Base-by-base conservation (phyloP, 23 tunicate species). In the Halocynthia roretzi region DNA sequence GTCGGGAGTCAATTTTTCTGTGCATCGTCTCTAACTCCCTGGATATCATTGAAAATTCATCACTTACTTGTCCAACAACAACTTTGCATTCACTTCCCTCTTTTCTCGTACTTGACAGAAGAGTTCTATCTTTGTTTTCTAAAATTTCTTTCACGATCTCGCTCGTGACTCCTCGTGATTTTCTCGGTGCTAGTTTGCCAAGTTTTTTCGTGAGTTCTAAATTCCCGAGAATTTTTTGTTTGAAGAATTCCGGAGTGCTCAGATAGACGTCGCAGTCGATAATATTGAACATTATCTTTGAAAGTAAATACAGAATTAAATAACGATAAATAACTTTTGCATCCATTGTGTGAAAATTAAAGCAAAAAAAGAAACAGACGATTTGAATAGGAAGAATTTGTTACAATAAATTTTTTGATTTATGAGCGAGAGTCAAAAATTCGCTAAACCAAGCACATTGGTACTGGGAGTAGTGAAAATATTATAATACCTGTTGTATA, bases 101-200 rank as follows among this genome's bases (percentile, higher is more conserved):
- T 54, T 22, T 8, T 15, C 64, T 53, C 56, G 19, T 5, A 74
- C 56, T 74, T 50, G 55, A 21, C 8, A 74, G 5, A 10, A 74
- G 56, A 17, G 56, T 54, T 53, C 78, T 64, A 18, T 52, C 63
- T 8, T 48, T 53, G 10, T 12, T 17, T 0, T 56, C 50, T 1
- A 8, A 2, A 19, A 74, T 52, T 10, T 53, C 56, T 54, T 64
- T 49, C 31, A 74, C 56, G 1, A 74, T 54, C 21, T 74, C 78
- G n/a, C 23, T 49, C 20, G 61, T 74, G 1, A 74, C 19, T 54
- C 78, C 78, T 14, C 40, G 17, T 52, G 19, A 7, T 54, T 49
- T 74, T 54, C 17, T 50, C 11, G 78, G 78, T 0, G 56, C 63
- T 0, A 74, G 63, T 74, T 74, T 74, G 6, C 78, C 78, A 53